Evolutionary conservation across 2,797 vertebrate species (phyloP), one percentile per base, ranked within the genome.

Genomic region (Leptatherina wallacei): DNA sequence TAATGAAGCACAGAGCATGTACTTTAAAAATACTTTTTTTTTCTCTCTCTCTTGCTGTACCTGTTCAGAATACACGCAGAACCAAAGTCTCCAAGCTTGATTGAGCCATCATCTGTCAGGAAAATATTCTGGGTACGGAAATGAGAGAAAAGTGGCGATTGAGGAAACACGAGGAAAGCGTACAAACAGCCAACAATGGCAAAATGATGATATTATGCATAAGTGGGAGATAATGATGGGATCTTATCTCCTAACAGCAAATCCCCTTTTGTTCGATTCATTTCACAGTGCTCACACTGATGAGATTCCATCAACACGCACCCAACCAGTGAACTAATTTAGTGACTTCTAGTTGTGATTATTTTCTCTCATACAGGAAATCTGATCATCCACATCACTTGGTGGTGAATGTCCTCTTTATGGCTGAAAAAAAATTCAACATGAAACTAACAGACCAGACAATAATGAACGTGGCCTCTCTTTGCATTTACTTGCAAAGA

Each of bases 41-140:
- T 63, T 2, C 9, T 1, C 22, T 1, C 22, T 49, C 38, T 74
- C 20, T 61, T 69, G 55, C 30, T 80, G 32, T 94, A 96, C 97
- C 93, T 97, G 81, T 95, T 96, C 73, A 99, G 94, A 91, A 96
- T 84, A 77, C 91, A 95, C 0, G 97, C 96, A 12, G 96, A 98
- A 80, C 97, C 98, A 93, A 99, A 99, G 85, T 99, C 97, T 76
- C 97, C 97, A 47, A 99, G 79, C 91, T 97, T 98, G 74, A 98
- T 80, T 81, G 92, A 94, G 80, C 95, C 95, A 38, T 85, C 91
- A 79, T 95, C 93, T 59, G 96, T 96, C 78, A 99, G 95, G 91
- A 99, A 97, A 88, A 99, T 86, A 62, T 98, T 99, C 97, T 98
- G 91, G 65, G 87, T 69, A 59, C 65, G 79, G 70, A 90, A 91